Evolutionary conservation across 2,113 vertebrate genomes (phyloP), one percentile per base, ranked within the genome.

Genomic region (Brachionichthys hirsutus): DNA sequence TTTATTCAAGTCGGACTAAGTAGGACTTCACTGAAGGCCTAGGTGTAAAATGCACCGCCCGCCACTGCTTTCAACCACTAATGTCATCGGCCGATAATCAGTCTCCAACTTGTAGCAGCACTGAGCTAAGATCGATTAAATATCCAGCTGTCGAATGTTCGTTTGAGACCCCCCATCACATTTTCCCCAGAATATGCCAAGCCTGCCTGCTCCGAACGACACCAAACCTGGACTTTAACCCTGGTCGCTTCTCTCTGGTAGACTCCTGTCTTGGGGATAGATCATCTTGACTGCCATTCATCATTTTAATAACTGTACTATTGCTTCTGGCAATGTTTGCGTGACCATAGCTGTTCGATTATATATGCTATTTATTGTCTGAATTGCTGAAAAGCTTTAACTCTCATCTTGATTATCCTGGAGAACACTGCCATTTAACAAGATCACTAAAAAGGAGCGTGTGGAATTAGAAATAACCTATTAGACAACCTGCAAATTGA

Each of bases 261-360:
- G 45, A 45, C 43, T 53, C 20, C 40, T 80, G 80, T 70, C 75
- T 43, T 17, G 70, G 75, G 84, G 68, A 70, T 36, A 63, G 59
- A 83, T 78, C 78, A 78, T 78, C 62, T 60, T 44, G 14, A 10
- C 67, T 52, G 75, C 51, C 68, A 62, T 72, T 85, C 78, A 78
- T 81, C 70, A 76, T 68, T 77, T 81, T 67, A 82, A 73, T 83
- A 73, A 77, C 59, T 73, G 41, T 64, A 59, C 81, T 56, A 58
- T 68, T 47, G 52, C 81, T 75, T 59, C 65, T 59, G 73, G 78
- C 72, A 65, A 71, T 42, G 35, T 19, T 50, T 62, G 50, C 76
- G 66, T 71, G 68, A 62, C 71, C 55, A 44, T 57, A 62, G 70
- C 67, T 76, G 70, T 76, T 83, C 72, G 80, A 79, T 80, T 76